Evolutionary conservation across 2,888 invertebrate species (phyloP).

Genomic region (Spialia ferax): DNA sequence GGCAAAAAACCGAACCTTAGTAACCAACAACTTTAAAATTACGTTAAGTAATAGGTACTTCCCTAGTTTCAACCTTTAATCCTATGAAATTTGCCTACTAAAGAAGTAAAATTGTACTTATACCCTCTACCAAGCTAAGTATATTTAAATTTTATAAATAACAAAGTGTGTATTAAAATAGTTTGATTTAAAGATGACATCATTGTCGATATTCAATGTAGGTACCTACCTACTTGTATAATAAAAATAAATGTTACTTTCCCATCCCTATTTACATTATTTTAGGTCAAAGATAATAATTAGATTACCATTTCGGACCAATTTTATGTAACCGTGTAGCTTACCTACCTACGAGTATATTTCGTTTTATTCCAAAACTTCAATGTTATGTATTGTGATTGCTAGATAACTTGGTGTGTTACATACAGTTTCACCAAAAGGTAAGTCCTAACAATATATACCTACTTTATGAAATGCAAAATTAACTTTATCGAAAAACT

Average conservation of each 20-base stretch:
- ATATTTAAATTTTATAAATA: background rate
- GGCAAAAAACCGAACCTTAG: too few species aligned
- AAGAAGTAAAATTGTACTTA: too few species aligned
- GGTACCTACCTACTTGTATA: too few species aligned
- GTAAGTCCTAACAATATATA: background rate
- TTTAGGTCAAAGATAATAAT: conserved; percentile 55
- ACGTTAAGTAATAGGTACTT: too few species aligned
- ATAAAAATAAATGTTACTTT: background rate
- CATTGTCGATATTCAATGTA: background rate
- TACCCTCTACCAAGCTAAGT: background rate
- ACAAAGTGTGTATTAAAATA: background rate
- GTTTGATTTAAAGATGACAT: background rate
- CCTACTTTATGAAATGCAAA: background rate
- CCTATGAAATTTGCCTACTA: too few species aligned
- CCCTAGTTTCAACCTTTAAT: too few species aligned
- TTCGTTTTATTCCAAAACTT: conserved; percentile 51
- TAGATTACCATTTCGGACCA: conserved; percentile 75
- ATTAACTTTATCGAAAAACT: background rate
- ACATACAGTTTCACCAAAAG: background rate
- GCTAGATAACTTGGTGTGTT: conserved; percentile 11
- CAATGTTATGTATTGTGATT: conserved; percentile 57
- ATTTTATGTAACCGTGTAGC: conserved; percentile 80
- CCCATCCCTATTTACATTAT: conserved; percentile 27
- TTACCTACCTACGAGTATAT: conserved; percentile 52
- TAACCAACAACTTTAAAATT: too few species aligned